phyloP scores from a whole-genome alignment of 2,888 invertebrate genomes.

The Pristionchus mayeri region DNA sequence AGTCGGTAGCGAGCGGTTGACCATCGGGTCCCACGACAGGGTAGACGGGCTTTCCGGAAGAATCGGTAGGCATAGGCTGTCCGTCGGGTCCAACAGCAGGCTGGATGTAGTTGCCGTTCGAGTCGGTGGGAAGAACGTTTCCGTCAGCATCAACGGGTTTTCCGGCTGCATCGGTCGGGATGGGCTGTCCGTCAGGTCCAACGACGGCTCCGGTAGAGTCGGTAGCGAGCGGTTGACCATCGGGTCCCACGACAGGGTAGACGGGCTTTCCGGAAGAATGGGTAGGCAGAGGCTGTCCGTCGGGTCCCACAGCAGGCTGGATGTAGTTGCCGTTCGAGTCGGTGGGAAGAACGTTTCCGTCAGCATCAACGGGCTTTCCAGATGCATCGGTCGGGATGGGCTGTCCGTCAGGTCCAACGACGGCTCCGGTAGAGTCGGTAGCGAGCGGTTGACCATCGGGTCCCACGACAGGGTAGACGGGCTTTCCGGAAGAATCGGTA shows the following conservation, averaged over 20 bases:
- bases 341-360: constrained; percentile 54
- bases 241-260: constrained; percentile 55
- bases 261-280: constrained; percentile 52
- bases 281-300: constrained; percentile 59
- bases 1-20: constrained; percentile 58
- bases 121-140: constrained; percentile 53
- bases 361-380: constrained; percentile 52
- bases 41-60: not conserved
- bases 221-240: constrained; percentile 57
- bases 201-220: constrained; percentile 49
- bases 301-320: constrained; percentile 56
- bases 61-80: constrained; percentile 54
- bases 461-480: constrained; percentile 56
- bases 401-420: constrained; percentile 23
- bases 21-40: constrained; percentile 62
- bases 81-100: constrained; percentile 57
- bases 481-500: constrained; percentile 51
- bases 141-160: constrained; percentile 51
- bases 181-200: constrained; percentile 54
- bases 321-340: constrained; percentile 58
- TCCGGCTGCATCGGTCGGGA: constrained; percentile 54
- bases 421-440: constrained; percentile 52
- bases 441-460: constrained; percentile 53
- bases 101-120: constrained; percentile 53
- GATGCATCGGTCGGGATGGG: constrained; percentile 4